Evolutionary conservation across 1,140 invertebrate genomes (phyloP).

Genomic region (Aphelenchoides fujianensis): DNA sequence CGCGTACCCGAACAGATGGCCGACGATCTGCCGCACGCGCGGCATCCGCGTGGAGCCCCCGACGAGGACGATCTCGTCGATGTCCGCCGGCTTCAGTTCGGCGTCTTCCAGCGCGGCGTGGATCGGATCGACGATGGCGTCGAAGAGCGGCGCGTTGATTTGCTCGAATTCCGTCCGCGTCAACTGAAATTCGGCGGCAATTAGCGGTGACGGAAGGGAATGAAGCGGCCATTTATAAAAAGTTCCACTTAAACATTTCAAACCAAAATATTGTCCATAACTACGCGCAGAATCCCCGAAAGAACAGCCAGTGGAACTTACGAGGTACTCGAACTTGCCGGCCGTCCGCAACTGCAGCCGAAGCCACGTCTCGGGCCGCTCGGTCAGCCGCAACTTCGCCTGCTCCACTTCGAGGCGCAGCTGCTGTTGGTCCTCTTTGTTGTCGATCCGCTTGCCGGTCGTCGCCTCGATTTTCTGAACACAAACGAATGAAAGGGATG

Average conservation of each 20-base stretch:
- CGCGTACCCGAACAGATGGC: constrained; percentile 63
- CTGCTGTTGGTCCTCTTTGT: constrained; percentile 65
- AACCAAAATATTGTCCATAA: not conserved
- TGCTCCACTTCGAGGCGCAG: constrained; percentile 64
- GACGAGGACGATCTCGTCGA: constrained; percentile 66
- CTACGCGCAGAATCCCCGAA: constrained; percentile 23
- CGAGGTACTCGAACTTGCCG: constrained; percentile 63
- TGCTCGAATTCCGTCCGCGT: constrained; percentile 64
- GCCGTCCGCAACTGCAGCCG: constrained; percentile 52
- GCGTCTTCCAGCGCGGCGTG: constrained; percentile 55
- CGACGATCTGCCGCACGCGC: constrained; percentile 63
- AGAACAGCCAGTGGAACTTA: constrained; percentile 63
- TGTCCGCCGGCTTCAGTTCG: constrained; percentile 54
- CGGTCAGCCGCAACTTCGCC: constrained; percentile 64
- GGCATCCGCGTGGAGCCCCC: constrained; percentile 66
- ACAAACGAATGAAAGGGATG: constrained; percentile 7
- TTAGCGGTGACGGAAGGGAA: not conserved
- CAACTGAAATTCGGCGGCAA: constrained; percentile 45
- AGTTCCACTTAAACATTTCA: not conserved
- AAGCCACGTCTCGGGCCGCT: constrained; percentile 51
- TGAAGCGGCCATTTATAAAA: constrained; percentile 2
- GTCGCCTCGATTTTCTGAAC: constrained; percentile 48
- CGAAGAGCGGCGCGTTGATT: constrained; percentile 64
- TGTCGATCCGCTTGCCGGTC: constrained; percentile 55
- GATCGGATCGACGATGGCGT: constrained; percentile 60